These are phyloP conservation scores for Dinothrombium tinctorium DNA, from an alignment of 1,140 invertebrate genomes.

Conservation along the genomic window DNA sequence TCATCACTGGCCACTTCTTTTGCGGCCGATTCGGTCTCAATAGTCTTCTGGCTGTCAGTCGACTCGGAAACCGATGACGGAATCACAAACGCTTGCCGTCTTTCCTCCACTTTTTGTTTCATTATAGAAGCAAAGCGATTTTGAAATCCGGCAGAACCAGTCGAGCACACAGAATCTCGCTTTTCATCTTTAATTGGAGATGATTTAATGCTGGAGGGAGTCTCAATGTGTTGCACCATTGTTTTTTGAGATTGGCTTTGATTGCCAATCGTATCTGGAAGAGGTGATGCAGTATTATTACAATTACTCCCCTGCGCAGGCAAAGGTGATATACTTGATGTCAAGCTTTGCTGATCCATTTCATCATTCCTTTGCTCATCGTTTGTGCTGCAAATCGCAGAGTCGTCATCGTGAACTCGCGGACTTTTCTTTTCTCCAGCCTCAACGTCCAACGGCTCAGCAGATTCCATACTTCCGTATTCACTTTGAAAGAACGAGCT, in stretches of 20 bases:
- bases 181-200: background rate
- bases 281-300: background rate
- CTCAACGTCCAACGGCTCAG: constrained; percentile 11
- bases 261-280: background rate
- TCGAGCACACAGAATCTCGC: background rate
- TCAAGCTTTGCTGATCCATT: constrained; percentile 3
- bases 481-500: constrained; percentile 15
- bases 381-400: constrained; percentile 3
- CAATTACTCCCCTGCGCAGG: too few relatives aligned
- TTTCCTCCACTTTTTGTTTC: constrained; percentile 6
- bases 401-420: background rate
- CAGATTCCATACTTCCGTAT: constrained; percentile 12
- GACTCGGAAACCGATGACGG: background rate
- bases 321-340: constrained; percentile 1
- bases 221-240: background rate
- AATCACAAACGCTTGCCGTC: background rate
- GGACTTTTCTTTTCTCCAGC: background rate
- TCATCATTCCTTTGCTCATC: constrained; percentile 1
- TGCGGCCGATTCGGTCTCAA: background rate
- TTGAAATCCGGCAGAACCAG: constrained; percentile 3
- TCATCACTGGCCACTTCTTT: background rate
- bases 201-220: background rate
- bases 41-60: background rate
- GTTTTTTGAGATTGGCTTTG: background rate
- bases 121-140: constrained; percentile 8